These are phyloP conservation scores for Cariama cristata DNA, from an alignment of 2,113 vertebrate genomes.

Conservation along the genomic window DNA sequence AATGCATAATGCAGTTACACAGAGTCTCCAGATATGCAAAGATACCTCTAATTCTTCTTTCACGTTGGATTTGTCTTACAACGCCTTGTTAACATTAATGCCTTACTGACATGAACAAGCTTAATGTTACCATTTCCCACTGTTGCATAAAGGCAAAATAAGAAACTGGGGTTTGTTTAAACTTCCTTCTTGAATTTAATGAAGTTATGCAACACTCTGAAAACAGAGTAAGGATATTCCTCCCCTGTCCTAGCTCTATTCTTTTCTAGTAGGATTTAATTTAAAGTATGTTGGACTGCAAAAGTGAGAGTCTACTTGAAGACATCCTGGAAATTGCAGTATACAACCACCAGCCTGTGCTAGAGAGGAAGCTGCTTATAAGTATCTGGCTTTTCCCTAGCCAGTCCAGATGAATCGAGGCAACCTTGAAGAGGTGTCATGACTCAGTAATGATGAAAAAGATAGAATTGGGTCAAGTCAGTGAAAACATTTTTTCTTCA, in stretches of 20 bases:
- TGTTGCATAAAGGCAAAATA: neutral
- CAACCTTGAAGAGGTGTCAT: neutral
- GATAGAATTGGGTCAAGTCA: neutral
- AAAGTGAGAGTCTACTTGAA: neutral
- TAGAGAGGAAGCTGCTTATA: neutral
- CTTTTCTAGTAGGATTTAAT: neutral
- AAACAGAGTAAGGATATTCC: neutral
- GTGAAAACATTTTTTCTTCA: neutral
- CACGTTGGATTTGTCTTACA: neutral
- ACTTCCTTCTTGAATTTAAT: neutral
- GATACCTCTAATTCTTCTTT: neutral
- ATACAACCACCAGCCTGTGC: neutral
- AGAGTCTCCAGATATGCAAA: neutral
- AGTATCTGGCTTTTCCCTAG: neutral
- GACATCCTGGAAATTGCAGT: neutral
- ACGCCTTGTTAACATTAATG: neutral
- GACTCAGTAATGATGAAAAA: neutral
- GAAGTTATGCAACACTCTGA: neutral
- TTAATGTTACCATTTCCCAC: neutral
- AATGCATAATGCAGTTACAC: neutral
- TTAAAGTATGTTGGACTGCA: neutral
- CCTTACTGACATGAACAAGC: neutral
- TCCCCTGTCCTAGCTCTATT: neutral
- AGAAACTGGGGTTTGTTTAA: neutral
- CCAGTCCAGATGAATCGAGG: neutral